Base-by-base conservation (phyloP, 2,888 invertebrate species). In the Drosophila flavopinicola region DNA sequence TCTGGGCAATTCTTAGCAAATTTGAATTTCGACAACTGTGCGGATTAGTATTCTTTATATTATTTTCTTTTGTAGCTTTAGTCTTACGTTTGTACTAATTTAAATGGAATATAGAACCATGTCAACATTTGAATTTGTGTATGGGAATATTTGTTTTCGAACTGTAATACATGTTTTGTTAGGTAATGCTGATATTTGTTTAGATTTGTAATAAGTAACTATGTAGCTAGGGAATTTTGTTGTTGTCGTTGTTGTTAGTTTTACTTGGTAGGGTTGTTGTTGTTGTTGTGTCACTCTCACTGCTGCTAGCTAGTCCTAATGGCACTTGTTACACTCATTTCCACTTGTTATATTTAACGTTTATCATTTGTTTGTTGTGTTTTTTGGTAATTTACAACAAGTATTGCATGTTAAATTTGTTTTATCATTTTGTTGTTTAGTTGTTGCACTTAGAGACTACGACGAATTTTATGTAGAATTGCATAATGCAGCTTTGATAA, bases 401-500 rank as follows among this genome's bases (percentile, higher is more conserved):
- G 49, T 85, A 87, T 88, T 84, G 87, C 77, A 78, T 77, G 64
- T 57, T 70, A 47, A 37, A 42, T 66, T 56, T 52, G 38, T 44
- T 60, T 54, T 44, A 57, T 24, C 32, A 25, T 71, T 44, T 48
- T 63, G 11, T 47, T 33, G 10, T 17, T 52, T 57, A 47, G 65
- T 65, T 63, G 45, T 76, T 78, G 65, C 41, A 76, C 87, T 83
- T 83, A 83, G 41, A 57, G 53, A 60, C 83, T 83, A 84, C 54
- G 75, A 87, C 86, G 86, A 87, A 85, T 85, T 87, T 85, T 79
- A 87, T 87, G 56, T 85, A 72, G 87, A 78, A 75, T 88, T 88
- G 75, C 85, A 88, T 87, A 75, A 76, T 83, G 83, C 83, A 87
- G 88, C 78, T 78, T 87, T 85, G 88, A 88, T 87, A 89, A 89